Conservation (phyloP, 2,113 vertebrate species). For the Natator depressus region DNA sequence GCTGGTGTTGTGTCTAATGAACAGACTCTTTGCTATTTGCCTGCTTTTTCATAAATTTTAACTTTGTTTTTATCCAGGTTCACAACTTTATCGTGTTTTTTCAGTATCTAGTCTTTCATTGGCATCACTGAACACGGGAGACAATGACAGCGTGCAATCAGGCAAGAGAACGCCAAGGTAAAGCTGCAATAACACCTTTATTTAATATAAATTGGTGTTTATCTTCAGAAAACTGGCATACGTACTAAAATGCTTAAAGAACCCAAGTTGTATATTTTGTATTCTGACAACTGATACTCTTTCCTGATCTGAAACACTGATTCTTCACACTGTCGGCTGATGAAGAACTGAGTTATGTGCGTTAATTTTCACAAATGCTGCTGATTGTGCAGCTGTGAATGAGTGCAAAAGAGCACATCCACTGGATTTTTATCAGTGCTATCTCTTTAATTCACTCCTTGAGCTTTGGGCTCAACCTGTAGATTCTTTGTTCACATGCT, state of each 20-base stretch:
- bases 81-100: constrained; percentile 86
- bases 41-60: constrained; percentile 69
- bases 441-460: constrained; percentile 37
- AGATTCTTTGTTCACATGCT: neutral
- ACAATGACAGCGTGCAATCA: constrained; percentile 90
- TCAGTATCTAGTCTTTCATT: constrained; percentile 96
- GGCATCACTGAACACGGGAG: constrained; percentile 93
- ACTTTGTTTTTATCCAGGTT: constrained; percentile 83
- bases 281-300: neutral
- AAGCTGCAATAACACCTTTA: constrained; percentile 33
- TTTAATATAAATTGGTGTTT: neutral
- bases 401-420: constrained; percentile 6
- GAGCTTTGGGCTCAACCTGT: neutral
- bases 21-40: constrained; percentile 63
- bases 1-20: constrained; percentile 73
- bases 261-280: neutral
- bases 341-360: neutral
- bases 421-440: neutral
- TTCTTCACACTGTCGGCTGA: neutral
- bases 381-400: constrained; percentile 31
- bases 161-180: constrained; percentile 95
- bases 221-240: neutral
- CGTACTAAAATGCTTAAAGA: neutral
- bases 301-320: neutral
- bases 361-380: constrained; percentile 47